A percentile compares a stretch with the other conserved stretches of the same genome.
Conservation (phyloP, 1,140 invertebrate species). For the Procambarus virginalis region DNA sequence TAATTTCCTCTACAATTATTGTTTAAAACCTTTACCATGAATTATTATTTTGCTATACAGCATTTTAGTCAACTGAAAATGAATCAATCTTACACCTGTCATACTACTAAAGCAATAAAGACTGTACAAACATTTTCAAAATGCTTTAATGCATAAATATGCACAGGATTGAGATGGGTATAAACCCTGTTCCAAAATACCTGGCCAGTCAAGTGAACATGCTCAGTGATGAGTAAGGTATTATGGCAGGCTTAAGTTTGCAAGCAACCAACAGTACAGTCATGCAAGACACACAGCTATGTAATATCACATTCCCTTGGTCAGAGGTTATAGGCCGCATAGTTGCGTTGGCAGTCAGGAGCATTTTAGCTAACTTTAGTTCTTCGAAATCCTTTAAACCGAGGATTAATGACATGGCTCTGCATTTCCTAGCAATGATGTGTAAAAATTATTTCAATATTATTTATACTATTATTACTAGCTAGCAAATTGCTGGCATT, state of each 20-base stretch:
- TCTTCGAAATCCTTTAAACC: neutral
- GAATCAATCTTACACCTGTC: too few species aligned
- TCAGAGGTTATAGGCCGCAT: slow-evolving; percentile 31
- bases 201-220: too few species aligned
- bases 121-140: too few species aligned
- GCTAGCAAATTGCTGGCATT: neutral
- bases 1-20: too few species aligned
- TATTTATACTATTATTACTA: neutral
- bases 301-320: slow-evolving; percentile 53
- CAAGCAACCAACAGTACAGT: slow-evolving; percentile 19
- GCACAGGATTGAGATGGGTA: too few species aligned
- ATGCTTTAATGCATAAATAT: too few species aligned
- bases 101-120: too few species aligned
- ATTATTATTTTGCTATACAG: too few species aligned
- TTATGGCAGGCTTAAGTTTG: slow-evolving; percentile 5
- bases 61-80: too few species aligned
- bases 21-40: too few species aligned
- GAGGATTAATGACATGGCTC: neutral
- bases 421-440: neutral
- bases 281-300: slow-evolving; percentile 45
- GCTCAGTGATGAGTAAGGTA: neutral
- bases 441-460: neutral
- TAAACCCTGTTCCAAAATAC: too few species aligned
- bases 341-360: slow-evolving; percentile 56
- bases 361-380: slow-evolving; percentile 40